Evolutionary conservation across 2,888 invertebrate species (phyloP).

Genomic region (Philhelius pedissequus): DNA sequence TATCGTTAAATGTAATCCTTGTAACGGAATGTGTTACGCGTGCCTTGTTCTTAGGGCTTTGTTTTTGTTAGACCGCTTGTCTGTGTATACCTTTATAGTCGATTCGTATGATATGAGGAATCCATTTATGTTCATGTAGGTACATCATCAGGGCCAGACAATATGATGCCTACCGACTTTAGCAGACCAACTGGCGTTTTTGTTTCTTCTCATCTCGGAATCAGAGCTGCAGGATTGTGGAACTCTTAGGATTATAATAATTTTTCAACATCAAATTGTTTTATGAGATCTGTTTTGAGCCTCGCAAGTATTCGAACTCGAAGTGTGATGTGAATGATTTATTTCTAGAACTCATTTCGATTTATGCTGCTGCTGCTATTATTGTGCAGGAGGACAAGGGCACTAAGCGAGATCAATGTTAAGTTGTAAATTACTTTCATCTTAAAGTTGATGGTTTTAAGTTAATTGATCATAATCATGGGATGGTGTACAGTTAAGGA

Average conservation of each 20-base stretch:
- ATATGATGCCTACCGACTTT: constrained; percentile 45
- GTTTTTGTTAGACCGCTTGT: constrained; percentile 55
- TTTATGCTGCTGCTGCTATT: constrained; percentile 11
- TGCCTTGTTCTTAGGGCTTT: constrained; percentile 53
- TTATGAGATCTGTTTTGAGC: constrained; percentile 32
- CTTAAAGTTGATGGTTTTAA: constrained; percentile 10
- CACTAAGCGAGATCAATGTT: constrained; percentile 54
- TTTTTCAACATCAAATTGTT: constrained; percentile 65
- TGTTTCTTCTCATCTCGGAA: neutral
- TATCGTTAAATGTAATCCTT: constrained; percentile 63
- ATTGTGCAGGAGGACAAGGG: neutral
- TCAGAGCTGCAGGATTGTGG: neutral
- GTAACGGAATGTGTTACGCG: constrained; percentile 68
- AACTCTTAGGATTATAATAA: constrained; percentile 54
- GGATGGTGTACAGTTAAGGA: neutral
- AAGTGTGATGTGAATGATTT: constrained; percentile 53
- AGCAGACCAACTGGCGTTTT: constrained; percentile 66
- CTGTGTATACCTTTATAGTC: neutral
- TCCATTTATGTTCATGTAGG: neutral
- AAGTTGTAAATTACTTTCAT: constrained; percentile 50
- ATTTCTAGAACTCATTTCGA: constrained; percentile 43
- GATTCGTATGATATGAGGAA: neutral
- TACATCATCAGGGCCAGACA: neutral
- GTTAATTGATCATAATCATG: constrained; percentile 10
- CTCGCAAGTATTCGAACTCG: neutral